Conservation (phyloP, 2,888 invertebrate species). For the Acleris literana region DNA sequence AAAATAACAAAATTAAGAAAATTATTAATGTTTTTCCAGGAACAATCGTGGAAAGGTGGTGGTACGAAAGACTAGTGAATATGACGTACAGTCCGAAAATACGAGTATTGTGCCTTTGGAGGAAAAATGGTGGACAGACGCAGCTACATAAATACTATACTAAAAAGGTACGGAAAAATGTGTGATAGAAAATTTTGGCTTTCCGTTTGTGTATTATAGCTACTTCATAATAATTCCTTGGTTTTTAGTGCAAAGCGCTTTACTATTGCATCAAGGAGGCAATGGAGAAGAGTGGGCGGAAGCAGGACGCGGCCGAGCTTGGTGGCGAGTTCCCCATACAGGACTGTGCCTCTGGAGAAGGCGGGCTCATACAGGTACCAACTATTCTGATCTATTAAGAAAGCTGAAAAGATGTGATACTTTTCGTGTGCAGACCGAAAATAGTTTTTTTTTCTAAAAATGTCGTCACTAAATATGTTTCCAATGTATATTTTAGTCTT, state of each 20-base stretch:
- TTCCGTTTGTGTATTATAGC: too few relatives aligned
- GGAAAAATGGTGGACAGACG: conserved; percentile 96
- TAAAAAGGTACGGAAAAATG: conserved; percentile 89
- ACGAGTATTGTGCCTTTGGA: conserved; percentile 98
- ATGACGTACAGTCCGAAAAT: conserved; percentile 99
- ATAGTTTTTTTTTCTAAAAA: background rate
- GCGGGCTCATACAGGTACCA: conserved; percentile 93
- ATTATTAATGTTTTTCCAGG: conserved; percentile 74
- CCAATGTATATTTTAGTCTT: too few relatives aligned
- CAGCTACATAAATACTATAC: conserved; percentile 99
- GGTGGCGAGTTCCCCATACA: conserved; percentile 99
- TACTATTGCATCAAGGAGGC: conserved; percentile 99
- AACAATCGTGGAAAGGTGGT: conserved; percentile 97
- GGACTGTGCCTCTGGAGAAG: conserved; percentile 98
- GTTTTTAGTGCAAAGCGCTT: conserved; percentile 95
- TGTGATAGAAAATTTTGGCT: too few relatives aligned
- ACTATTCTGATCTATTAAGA: background rate
- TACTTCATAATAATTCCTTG: background rate
- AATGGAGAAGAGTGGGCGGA: conserved; percentile 95
- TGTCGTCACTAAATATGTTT: too few relatives aligned
- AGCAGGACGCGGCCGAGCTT: conserved; percentile 87
- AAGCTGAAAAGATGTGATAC: background rate
- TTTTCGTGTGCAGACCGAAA: background rate
- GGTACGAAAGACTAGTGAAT: conserved; percentile 99
- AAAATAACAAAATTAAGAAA: background rate